A percentile compares a stretch with the other conserved stretches of the same genome.
These are phyloP conservation scores for Cercopithecus mona DNA, from an alignment of 2,113 vertebrate species.

Conservation along the genomic window DNA sequence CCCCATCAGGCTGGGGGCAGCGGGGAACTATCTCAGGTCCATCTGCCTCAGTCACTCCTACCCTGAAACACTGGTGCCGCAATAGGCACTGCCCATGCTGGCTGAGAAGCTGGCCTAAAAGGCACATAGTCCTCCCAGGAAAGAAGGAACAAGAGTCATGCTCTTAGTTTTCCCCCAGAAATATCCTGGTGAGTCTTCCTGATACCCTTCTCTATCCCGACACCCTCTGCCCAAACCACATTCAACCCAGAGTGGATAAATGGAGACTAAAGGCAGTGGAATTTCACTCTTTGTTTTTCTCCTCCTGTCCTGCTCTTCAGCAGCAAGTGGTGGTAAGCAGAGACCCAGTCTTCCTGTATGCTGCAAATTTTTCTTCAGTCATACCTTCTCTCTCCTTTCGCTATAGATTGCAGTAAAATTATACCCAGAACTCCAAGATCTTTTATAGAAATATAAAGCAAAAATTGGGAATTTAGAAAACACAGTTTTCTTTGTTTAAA, in stretches of 20 bases:
- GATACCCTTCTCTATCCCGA: no score
- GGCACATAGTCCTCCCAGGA: background rate
- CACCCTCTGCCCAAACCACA: background rate
- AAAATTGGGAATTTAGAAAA: background rate
- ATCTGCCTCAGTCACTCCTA: background rate
- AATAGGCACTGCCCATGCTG: no score
- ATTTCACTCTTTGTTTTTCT: background rate
- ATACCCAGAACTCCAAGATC: background rate
- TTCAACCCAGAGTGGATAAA: background rate
- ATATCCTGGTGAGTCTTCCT: no score
- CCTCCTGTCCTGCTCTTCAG: background rate
- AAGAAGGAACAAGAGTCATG: background rate
- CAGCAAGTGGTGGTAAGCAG: no score
- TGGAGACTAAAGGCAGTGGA: background rate
- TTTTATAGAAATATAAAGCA: background rate
- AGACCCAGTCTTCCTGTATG: background rate
- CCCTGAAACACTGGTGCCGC: rapidly evolving
- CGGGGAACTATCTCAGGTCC: background rate
- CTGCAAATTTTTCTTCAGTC: no score
- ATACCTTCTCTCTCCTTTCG: background rate
- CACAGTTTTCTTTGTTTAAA: background rate
- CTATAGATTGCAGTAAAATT: background rate
- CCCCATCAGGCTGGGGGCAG: no score
- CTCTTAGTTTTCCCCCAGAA: background rate
- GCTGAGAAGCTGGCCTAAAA: background rate